phyloP scores from a whole-genome alignment of 35 echinoderm and acorn worm species.

The Ophioderma brevispina region DNA sequence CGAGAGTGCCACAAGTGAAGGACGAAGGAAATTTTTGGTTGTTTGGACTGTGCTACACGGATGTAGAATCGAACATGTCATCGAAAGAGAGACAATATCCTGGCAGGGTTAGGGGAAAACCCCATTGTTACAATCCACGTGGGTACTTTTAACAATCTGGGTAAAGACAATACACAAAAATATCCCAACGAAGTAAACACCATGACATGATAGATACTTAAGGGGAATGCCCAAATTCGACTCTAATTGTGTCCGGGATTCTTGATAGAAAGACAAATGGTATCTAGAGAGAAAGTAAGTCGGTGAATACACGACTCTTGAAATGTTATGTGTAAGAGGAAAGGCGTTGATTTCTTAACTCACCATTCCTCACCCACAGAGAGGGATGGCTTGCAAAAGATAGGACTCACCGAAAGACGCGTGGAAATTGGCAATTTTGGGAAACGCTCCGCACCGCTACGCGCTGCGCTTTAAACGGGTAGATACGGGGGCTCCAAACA shows the following conservation, averaged over 20 bases:
- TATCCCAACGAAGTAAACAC: not conserved
- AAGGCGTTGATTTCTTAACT: not conserved
- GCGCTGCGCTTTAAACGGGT: not conserved
- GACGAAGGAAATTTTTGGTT: too few species aligned
- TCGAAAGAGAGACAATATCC: not conserved
- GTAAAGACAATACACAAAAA: not conserved
- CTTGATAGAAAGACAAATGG: not conserved
- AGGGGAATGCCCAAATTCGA: not conserved
- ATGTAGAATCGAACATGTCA: not conserved
- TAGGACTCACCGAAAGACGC: not conserved
- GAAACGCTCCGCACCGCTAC: not conserved
- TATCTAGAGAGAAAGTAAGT: not conserved
- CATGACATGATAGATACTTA: not conserved
- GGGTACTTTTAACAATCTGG: not conserved
- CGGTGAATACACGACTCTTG: not conserved
- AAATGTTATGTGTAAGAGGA: not conserved
- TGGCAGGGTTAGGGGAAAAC: not conserved
- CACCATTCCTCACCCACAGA: not conserved
- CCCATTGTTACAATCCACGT: not conserved
- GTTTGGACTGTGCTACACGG: not conserved
- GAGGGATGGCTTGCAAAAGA: not conserved
- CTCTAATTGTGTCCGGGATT: not conserved
- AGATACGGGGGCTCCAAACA: not conserved
- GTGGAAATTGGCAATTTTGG: not conserved
- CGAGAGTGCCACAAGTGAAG: not conserved